Percentiles rank a stretch among this genome's conserved stretches.
These are phyloP conservation scores for Creontiades dilutus DNA, from an alignment of 2,888 invertebrate genomes.

Conservation along the genomic window DNA sequence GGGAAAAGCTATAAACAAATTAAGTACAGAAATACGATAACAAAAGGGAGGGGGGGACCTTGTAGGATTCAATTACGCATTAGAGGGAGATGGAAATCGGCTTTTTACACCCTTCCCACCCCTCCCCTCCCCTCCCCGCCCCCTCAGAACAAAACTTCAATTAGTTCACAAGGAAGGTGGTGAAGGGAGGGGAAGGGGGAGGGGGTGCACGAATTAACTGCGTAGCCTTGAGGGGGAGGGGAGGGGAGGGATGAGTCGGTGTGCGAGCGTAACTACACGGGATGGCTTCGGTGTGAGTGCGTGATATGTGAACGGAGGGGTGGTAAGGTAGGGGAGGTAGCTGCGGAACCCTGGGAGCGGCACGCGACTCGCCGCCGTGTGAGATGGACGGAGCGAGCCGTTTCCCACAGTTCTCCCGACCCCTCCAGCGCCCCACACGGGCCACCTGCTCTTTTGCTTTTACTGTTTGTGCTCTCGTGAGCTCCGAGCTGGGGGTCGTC, in stretches of 20 bases:
- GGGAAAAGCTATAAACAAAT: too few species aligned
- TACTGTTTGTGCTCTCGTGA: background rate
- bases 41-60: background rate
- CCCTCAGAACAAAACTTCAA: background rate
- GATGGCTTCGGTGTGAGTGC: background rate
- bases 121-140: background rate
- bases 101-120: conserved; percentile 37
- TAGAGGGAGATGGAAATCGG: conserved; percentile 37
- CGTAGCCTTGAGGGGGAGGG: background rate
- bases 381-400: conserved; percentile 62
- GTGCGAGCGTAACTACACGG: background rate
- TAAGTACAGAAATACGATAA: background rate
- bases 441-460: conserved; percentile 57
- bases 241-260: background rate
- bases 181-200: background rate
- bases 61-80: conserved; percentile 20
- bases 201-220: conserved; percentile 9
- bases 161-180: conserved; percentile 9
- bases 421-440: background rate
- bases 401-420: conserved; percentile 64
- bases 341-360: conserved; percentile 31
- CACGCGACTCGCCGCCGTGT: conserved; percentile 57
- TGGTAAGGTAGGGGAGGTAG: background rate
- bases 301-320: background rate
- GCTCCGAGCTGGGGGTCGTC: background rate